Evolutionary conservation across 2,888 invertebrate species (phyloP), one percentile per base, ranked within the genome.

Genomic region (Desoria tigrina): DNA sequence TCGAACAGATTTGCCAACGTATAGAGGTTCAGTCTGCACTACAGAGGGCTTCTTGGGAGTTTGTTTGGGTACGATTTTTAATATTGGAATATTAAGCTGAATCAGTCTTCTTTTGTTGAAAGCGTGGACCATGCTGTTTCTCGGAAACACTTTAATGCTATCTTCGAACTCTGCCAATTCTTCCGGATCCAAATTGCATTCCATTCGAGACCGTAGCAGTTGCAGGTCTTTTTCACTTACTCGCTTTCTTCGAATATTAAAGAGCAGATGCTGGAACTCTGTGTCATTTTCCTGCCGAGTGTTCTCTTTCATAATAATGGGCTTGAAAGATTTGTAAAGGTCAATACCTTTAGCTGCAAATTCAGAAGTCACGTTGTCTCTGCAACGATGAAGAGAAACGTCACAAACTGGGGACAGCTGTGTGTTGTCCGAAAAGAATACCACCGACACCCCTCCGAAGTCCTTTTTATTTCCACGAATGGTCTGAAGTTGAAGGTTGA

Each of bases 331-430:
- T 3, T 11, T n/a, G 42, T 39, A 57, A 2, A 57, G 21, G 2
- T n/a, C 2, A 21, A 57, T 42, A n/a, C 57, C 57, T 23, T 42
- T 2, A 23, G 37, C 18, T 6, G 24, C 42, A 42, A 42, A 57
- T 32, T 32, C 6, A 3, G 37, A 16, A n/a, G 4, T 55, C 16
- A 45, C 16, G 21, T 6, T 6, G 16, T 45, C 45, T 6, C 6
- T 6, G 6, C 9, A 21, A 9, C n/a, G 2, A 28, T 27, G 18
- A 3, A 55, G 32, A n/a, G 16, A n/a, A 7, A n/a, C 27, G 28
- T 55, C 55, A 3, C 27, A 11, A 18, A 55, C 21, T 9, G 55
- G 55, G 6, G 55, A 28, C 2, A 55, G 7, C n/a, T 55, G 55
- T 11, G n/a, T n/a, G 14, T 24, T 14, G 32, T 55, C 55, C 9